Evolutionary conservation across 2,113 vertebrate genomes (phyloP), one percentile per base, ranked within the genome.

Genomic region (Lonchura striata): DNA sequence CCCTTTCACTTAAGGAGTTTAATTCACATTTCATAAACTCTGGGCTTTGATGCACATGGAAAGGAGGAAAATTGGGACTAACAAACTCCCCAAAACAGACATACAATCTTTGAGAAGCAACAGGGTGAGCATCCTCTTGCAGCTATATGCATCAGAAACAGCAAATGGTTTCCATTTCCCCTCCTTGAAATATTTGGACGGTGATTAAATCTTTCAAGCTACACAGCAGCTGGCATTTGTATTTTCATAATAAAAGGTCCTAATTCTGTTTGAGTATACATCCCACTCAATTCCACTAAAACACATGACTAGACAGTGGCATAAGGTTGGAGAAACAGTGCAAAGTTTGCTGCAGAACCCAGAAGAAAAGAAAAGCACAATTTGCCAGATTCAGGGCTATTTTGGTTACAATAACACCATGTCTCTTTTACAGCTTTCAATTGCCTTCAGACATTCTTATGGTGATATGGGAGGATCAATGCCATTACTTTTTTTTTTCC

Each of bases 91-190:
- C 33, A 22, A 70, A 92, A 56, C 10, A 87, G 46, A 88, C 18
- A 86, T 19, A 33, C 15, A n/a, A 15, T 42, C 47, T 66, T 37
- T 30, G 39, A 70, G 68, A 90, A 92, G 68, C 60, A 83, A 39
- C 6, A 56, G 57, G 9, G 31, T 47, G 75, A 92, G 52, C 60
- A 44, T 54, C 81, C 52, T 80, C 35, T 68, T 13, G 3, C 11
- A 86, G 71, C 86, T 59, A 41, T 18, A 87, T 3, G 44, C 57
- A 35, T 52, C 84, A 74, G 39, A 90, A 69, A 88, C 1, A 90
- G 52, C 85, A 92, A 95, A 94, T 82, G 81, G 81, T 92, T 95
- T 94, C 76, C 59, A 90, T 93, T 93, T 95, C 79, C 61, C 60
- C 53, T 78, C 44, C 82, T 71, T 64, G 46, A 88, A 91, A 77